Evolutionary conservation across 2,113 vertebrate genomes (phyloP), one percentile per base, ranked within the genome.

Genomic region (Cavia porcellus): DNA sequence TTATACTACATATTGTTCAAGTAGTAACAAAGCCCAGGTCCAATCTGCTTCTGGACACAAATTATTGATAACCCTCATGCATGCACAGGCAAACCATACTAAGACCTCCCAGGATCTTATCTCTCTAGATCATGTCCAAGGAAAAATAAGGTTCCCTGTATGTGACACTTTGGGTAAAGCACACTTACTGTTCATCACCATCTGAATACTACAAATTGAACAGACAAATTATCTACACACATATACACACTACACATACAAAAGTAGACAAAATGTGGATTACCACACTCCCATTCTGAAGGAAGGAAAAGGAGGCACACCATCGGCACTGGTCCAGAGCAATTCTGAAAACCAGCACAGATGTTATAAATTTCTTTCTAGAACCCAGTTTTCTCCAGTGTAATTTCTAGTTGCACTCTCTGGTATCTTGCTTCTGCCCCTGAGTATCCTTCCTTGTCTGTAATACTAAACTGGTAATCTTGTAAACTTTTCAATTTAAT

Each of bases 291-390:
- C 2, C 17, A 4, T 70, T 45, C 45, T 45, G 28, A 47, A 28
- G 64, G 1, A 4, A 19, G 28, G 55, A 61, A 50, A 35, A 35
- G 13, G 28, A 62, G 25, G n/a, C 74, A 62, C 22, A 14, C 1
- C 32, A 59, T 30, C 32, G 19, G 52, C 82, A 59, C 19, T 17
- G 11, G 14, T 5, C 12, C 68, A 68, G 1, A 61, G 52, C 38
- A 66, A 1, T 12, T 28, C 35, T n/a, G 3, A 3, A 5, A 4
- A 22, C 55, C 55, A 59, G 35, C 42, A 24, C 0, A 45, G 19
- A 25, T 32, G 22, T 14, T 25, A 0, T 3, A 30, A 17, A 1
- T 57, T 74, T 61, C 30, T 19, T 64, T 80, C 45, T 22, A n/a
- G 7, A 11, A 70, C 47, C 62, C 35, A 5, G 9, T 14, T 35